Evolutionary conservation across 2,888 invertebrate genomes (phyloP), one percentile per base, ranked within the genome.

Genomic region (Furcula furcula): DNA sequence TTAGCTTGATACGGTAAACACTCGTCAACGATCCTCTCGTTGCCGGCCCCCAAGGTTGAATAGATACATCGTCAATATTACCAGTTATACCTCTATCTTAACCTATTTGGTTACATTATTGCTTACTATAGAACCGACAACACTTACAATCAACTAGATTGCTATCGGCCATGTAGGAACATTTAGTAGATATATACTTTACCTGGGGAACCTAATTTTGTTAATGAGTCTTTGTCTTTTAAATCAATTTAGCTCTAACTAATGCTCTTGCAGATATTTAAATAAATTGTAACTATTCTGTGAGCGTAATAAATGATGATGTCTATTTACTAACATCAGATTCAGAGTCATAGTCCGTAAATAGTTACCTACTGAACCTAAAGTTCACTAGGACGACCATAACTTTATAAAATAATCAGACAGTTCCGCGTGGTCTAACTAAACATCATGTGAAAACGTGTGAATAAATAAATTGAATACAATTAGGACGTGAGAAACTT

Each of bases 21-120:
- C 53, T 62, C 54, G 61, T 62, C 67, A 64, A 63, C 65, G 65
- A 65, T 63, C 60, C 61, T 63, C 63, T 67, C 63, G 61, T 72
- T 66, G 65, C 64, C 65, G 60, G 55, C 56, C 65, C 52, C 57
- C 58, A 65, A 65, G 65, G 63, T 57, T 60, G 57, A 63, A 54
- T 52, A 58, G 61, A 53, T 57, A 65, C 55, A 65, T 67, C 62
- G 55, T 54, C 49, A 30, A 33, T 32, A 38, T 16, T 16, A 16
- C 16, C 3, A 10, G 3, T 10, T 10, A 22, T 38, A 52, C 54
- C 43, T 42, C 46, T 57, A 34, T 28, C 34, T 39, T 41, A 40
- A 47, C 40, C 39, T 46, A 45, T 38, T 51, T 46, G 36, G 25
- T 40, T 34, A 41, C 31, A 40, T 46, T 18, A 21, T 21, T 10